Percentiles rank a stretch among this genome's conserved stretches.
phyloP scores from a whole-genome alignment of 2,797 vertebrate genomes.

The Phylloscopus collybita region DNA sequence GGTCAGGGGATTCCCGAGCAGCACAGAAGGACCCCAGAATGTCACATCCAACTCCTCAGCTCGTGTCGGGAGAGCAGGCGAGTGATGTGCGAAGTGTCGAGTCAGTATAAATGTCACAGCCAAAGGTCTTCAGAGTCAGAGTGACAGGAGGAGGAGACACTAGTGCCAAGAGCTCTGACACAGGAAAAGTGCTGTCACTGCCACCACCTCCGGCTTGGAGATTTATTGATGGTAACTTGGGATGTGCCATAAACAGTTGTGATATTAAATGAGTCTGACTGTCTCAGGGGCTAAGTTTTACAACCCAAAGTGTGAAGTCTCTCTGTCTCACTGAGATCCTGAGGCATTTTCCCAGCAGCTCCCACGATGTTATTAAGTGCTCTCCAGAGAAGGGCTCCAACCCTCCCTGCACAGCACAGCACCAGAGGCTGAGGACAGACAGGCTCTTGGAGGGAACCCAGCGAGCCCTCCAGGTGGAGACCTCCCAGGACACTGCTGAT shows the following conservation, averaged over 20 bases:
- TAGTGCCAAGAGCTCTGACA: conserved; percentile 53
- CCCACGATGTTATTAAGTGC: not conserved
- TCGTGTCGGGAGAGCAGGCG: rapidly evolving
- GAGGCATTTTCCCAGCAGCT: conserved; percentile 34
- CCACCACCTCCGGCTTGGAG: conserved; percentile 24
- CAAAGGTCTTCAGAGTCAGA: conserved; percentile 37
- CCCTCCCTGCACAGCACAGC: not conserved
- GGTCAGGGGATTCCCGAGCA: conserved; percentile 4
- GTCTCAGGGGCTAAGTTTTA: conserved; percentile 9
- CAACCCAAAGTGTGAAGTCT: not conserved
- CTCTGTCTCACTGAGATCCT: not conserved
- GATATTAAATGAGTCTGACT: conserved; percentile 63
- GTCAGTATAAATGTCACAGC: conserved; percentile 42
- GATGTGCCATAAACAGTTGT: conserved; percentile 38
- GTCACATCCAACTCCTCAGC: conserved; percentile 47
- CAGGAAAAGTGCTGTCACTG: conserved; percentile 49
- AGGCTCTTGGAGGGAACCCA: not conserved
- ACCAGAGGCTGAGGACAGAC: not conserved
- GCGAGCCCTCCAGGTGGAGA: not conserved
- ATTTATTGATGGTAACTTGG: conserved; percentile 69
- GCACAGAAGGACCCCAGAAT: not conserved
- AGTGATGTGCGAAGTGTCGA: conserved; percentile 32
- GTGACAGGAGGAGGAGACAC: conserved; percentile 46
- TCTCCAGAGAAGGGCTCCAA: not conserved
- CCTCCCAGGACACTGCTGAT: not conserved